phyloP scores from a whole-genome alignment of 30 jellyfish, hydroid and myxozoan genomes.

The Clytia hemisphaerica region DNA sequence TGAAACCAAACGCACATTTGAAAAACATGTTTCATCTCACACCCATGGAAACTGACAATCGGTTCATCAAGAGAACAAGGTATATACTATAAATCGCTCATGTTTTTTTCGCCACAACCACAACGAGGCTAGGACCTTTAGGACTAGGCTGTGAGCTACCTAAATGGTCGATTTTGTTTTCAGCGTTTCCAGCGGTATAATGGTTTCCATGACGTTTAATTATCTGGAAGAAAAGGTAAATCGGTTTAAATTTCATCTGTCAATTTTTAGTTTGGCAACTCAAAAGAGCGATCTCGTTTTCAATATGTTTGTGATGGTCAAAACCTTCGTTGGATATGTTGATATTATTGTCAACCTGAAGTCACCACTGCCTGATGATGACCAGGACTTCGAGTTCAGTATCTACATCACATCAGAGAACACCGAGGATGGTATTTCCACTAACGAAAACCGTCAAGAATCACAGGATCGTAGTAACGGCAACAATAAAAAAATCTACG shows the following conservation, averaged over 20 bases:
- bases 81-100: too few species aligned
- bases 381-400: constrained; percentile 35
- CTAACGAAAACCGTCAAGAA: constrained; percentile 1
- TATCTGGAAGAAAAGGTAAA: too few species aligned
- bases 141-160: too few species aligned
- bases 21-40: constrained; percentile 17
- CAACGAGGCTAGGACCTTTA: too few species aligned
- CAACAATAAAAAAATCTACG: constrained; percentile 29
- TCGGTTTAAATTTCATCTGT: too few species aligned
- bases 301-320: constrained; percentile 51
- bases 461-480: constrained; percentile 21
- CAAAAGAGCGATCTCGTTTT: constrained; percentile 40
- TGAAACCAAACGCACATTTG: background rate
- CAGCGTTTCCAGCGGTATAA: too few species aligned
- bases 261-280: constrained; percentile 49
- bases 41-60: constrained; percentile 27
- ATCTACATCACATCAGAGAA: constrained; percentile 4
- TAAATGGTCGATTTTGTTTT: too few species aligned
- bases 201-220: too few species aligned
- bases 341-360: constrained; percentile 43
- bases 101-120: too few species aligned
- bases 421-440: background rate
- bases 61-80: constrained; percentile 15
- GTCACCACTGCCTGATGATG: constrained; percentile 1
- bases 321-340: constrained; percentile 68